These are phyloP conservation scores for Crossaster papposus DNA, from an alignment of 53 echinoderm and acorn worm species.

Conservation along the genomic window DNA sequence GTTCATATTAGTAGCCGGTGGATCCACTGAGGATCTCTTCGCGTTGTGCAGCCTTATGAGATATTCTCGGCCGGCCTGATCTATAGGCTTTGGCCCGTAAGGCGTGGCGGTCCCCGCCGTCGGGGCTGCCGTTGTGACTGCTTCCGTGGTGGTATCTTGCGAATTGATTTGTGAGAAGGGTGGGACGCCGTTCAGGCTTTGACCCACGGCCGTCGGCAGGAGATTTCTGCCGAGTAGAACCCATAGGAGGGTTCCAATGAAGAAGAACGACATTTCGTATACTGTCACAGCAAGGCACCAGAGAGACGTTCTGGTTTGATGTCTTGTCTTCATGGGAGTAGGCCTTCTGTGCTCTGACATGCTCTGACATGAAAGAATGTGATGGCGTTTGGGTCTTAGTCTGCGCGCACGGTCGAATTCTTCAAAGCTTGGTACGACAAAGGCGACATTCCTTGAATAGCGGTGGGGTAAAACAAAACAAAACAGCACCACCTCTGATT, in stretches of 20 bases:
- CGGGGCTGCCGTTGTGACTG: background rate
- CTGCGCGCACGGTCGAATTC: too few species aligned
- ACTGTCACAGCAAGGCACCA: background rate
- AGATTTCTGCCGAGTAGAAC: background rate
- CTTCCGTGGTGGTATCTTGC: background rate
- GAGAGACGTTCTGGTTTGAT: background rate
- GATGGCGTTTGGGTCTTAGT: background rate
- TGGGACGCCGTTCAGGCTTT: background rate
- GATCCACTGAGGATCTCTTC: constrained; percentile 53
- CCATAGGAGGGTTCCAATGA: background rate
- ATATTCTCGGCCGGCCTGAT: background rate
- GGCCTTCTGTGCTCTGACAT: background rate
- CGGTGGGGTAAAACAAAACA: too few species aligned
- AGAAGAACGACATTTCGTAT: background rate
- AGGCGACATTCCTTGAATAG: too few species aligned
- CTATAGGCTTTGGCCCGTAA: constrained; percentile 33
- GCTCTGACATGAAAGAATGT: background rate
- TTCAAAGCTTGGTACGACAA: too few species aligned
- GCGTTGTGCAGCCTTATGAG: constrained; percentile 50
- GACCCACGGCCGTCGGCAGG: background rate
- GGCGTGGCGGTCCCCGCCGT: background rate
- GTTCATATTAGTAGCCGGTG: constrained; percentile 66
- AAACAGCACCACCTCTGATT: too few species aligned
- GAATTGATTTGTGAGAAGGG: background rate
- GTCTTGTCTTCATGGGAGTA: background rate